phyloP scores from a whole-genome alignment of 1,140 invertebrate genomes.

The Ceratina calcarata region DNA sequence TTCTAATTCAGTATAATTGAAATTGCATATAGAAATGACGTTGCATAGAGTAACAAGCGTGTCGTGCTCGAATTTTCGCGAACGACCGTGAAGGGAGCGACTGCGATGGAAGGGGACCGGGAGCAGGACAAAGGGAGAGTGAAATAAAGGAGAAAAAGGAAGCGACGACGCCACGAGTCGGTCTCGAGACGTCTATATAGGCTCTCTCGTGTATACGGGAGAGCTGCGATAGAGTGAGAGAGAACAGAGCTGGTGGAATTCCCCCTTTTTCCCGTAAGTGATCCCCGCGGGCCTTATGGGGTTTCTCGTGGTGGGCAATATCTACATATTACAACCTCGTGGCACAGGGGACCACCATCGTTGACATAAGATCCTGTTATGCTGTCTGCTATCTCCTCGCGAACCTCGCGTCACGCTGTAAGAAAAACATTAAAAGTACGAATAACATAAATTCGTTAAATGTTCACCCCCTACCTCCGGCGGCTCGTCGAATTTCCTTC shows the following conservation, averaged over 20 bases:
- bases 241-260: conserved; percentile 21
- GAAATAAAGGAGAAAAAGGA: conserved; percentile 53
- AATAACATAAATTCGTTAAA: conserved; percentile 68
- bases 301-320: conserved; percentile 67
- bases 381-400: conserved; percentile 68
- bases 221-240: background rate
- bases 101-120: conserved; percentile 17
- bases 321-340: conserved; percentile 71
- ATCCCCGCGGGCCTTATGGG: conserved; percentile 68
- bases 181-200: conserved; percentile 62
- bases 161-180: conserved; percentile 62
- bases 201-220: background rate
- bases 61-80: conserved; percentile 22
- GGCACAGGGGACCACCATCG: conserved; percentile 69
- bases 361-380: conserved; percentile 75
- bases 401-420: conserved; percentile 63
- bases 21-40: background rate
- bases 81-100: conserved; percentile 6
- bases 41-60: background rate
- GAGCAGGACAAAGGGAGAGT: conserved; percentile 16
- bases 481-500: conserved; percentile 14
- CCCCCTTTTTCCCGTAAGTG: conserved; percentile 67
- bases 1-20: background rate
- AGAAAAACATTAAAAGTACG: conserved; percentile 69
- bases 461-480: background rate